Evolutionary conservation across 2,888 invertebrate genomes (phyloP), one percentile per base, ranked within the genome.

Genomic region (Venusia cambrica): DNA sequence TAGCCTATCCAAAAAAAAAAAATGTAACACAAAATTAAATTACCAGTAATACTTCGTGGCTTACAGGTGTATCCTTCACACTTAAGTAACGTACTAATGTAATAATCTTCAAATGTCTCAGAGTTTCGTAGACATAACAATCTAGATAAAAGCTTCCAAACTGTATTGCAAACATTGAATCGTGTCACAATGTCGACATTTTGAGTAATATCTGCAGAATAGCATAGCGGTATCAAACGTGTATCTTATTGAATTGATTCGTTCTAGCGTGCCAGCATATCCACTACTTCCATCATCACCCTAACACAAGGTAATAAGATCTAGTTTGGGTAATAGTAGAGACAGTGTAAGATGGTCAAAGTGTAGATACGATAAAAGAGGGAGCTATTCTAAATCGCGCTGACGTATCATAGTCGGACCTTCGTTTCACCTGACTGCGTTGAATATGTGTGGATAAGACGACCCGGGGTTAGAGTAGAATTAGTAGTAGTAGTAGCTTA

Each of bases 331-430:
- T 10, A 24, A 29, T 16, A 1, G 7, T 4, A 9, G 10, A 11
- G 20, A 3, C 13, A 4, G 19, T 12, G 13, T 26, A 26, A 29
- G 41, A 33, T 44, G 51, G 45, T 28, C 15, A 18, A 34, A 39
- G 35, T 35, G 40, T 44, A 38, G 44, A 38, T 51, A 32, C 73
- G 76, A 77, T 77, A 78, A 78, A 77, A 79, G 65, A 72, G 72
- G 81, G 75, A 75, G 79, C 72, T 71, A 75, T 80, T 79, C 69
- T 62, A 66, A 80, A 80, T 80, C 73, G 71, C 63, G 81, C 83
- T 83, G 83, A 83, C 83, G 76, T 75, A 75, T 76, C 74, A 77
- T 73, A 70, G 67, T 65, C 52, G 72, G 72, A 77, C 73, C 73
- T 72, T 70, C 35, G 68, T 53, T 67, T 80, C 74, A 83, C 83